Evolutionary conservation across 53 echinoderm and acorn worm species (phyloP).

Genomic region (Zoroaster sp.): DNA sequence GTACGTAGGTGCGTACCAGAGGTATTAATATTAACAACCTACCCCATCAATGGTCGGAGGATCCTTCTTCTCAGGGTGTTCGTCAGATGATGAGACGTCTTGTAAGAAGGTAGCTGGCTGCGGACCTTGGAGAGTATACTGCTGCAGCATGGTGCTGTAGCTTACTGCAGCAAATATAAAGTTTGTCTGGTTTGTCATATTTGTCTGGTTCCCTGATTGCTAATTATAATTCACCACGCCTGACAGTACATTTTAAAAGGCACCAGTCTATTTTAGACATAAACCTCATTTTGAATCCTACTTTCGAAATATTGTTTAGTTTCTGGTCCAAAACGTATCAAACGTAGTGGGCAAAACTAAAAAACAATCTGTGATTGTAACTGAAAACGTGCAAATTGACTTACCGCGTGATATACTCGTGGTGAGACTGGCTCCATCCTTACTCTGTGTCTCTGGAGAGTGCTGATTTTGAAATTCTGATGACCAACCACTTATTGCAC

Average conservation of each 20-base stretch:
- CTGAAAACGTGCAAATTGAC: neutral
- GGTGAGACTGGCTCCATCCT: neutral
- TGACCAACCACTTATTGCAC: constrained; percentile 83
- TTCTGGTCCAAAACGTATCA: too few relatives aligned
- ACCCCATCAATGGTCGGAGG: constrained; percentile 12
- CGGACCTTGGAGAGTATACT: constrained; percentile 8
- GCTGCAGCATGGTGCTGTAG: constrained; percentile 26
- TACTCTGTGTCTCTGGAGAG: constrained; percentile 24
- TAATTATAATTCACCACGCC: too few relatives aligned
- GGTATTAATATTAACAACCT: too few relatives aligned
- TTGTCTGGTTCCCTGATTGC: too few relatives aligned
- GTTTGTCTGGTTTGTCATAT: too few relatives aligned
- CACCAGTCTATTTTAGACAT: too few relatives aligned
- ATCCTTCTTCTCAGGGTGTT: neutral
- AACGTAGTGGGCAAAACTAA: too few relatives aligned
- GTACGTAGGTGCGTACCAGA: too few relatives aligned
- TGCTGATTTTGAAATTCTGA: constrained; percentile 73
- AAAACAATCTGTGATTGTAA: too few relatives aligned
- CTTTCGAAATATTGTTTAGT: too few relatives aligned
- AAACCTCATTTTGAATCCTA: too few relatives aligned
- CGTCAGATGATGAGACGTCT: neutral
- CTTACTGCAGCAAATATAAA: neutral
- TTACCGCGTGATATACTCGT: neutral
- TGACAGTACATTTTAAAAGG: too few relatives aligned
- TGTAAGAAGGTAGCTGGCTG: constrained; percentile 31